Base-by-base conservation (phyloP, 2,797 vertebrate species). In the Poecilia picta region DNA sequence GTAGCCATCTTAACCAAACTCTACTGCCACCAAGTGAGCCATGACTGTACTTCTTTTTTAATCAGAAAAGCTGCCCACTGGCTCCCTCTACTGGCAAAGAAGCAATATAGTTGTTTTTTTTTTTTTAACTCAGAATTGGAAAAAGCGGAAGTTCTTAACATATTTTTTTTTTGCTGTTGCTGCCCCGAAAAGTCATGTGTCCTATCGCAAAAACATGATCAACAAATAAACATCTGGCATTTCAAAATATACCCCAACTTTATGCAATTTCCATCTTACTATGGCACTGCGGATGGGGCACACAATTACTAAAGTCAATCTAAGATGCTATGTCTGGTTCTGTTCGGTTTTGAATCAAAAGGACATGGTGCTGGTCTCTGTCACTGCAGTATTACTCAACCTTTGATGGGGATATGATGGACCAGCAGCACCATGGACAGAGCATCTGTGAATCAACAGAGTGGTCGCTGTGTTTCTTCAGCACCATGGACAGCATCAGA, bases 1-100 rank as follows among this genome's bases (percentile, higher is more conserved):
- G 51, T 3, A 18, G 62, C 55, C 8, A 7, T 12, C 4, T 68
- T 6, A 28, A 18, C 1, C 20, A 25, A 12, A 16, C 62, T 76
- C 1, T 33, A 81, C 64, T 55, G 88, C 84, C 91, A 81, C 75
- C 87, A 78, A 33, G 85, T 80, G 92, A 1, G 8, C 23, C 23
- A 1, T 0, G 31, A 0, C 0, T 0, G 4, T 77, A 39, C 43
- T 4, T 57, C 7, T 59, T 47, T 47, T 43, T 1, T 11, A 11
- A n/a, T 16, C 62, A 3, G 13, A 71, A 62, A 75, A 70, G 25
- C 33, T 66, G 39, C 8, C 3, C 75, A 49, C 28, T 46, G 0
- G 18, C 77, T 12, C 82, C 73, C 33, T 78, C 89, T 92, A 6
- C 68, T 86, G 91, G 88, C 28, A 6, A 15, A 75, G 8, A 57